phyloP scores from a whole-genome alignment of 2,888 invertebrate species.

The Alcis repandata region DNA sequence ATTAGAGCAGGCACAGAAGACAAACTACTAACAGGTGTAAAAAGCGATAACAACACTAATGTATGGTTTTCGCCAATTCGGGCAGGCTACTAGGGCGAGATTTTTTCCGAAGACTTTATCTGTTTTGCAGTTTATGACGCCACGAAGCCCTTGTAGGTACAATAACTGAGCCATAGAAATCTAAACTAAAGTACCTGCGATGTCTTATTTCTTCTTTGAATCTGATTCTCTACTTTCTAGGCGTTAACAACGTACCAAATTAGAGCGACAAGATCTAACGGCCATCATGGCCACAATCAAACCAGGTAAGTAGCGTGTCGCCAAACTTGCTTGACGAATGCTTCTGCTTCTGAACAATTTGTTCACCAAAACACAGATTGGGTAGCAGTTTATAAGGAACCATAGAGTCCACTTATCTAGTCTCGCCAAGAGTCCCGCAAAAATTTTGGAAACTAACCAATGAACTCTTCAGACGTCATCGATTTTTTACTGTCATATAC shows the following conservation, averaged over 20 bases:
- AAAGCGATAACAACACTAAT: not conserved
- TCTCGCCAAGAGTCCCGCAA: no score
- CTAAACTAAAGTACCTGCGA: no score
- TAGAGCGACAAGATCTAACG: slow-evolving; percentile 26
- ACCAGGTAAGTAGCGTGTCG: slow-evolving; percentile 32
- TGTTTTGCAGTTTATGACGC: no score
- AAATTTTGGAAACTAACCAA: no score
- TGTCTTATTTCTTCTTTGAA: not conserved
- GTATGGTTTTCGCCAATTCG: no score
- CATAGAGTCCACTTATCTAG: no score
- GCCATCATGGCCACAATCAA: slow-evolving; percentile 26
- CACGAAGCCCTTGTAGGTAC: no score
- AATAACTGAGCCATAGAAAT: no score
- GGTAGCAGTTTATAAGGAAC: not conserved
- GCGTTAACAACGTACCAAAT: slow-evolving; percentile 19
- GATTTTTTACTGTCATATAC: no score
- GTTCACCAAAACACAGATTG: not conserved
- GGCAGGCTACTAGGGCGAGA: no score
- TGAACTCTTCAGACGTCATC: no score
- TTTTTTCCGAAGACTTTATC: no score
- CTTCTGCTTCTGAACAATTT: slow-evolving; percentile 4
- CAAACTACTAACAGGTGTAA: not conserved
- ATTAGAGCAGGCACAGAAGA: not conserved
- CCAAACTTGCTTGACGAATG: slow-evolving; percentile 19
- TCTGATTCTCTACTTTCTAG: slow-evolving; percentile 10